These are phyloP conservation scores for Acipenser ruthenus DNA, from an alignment of 2,797 vertebrate genomes.

Conservation along the genomic window DNA sequence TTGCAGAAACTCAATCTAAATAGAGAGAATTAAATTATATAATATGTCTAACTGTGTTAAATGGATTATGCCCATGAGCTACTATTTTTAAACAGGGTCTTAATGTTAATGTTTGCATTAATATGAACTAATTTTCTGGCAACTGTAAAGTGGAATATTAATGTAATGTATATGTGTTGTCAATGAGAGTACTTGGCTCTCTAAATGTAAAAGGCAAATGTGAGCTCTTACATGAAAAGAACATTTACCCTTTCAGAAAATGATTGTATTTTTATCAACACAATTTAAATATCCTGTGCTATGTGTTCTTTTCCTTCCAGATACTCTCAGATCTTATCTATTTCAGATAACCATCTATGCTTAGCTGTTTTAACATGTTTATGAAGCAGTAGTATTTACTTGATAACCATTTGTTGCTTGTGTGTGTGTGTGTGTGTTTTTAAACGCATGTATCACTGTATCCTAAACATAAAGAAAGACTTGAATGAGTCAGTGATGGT, in stretches of 20 bases:
- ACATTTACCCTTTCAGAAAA: conserved; percentile 57
- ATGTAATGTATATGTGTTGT: conserved; percentile 57
- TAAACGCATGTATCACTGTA: too few relatives aligned
- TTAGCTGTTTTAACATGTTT: background rate
- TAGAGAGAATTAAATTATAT: conserved; percentile 42
- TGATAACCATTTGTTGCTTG: too few relatives aligned
- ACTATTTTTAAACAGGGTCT: conserved; percentile 47
- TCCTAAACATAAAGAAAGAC: too few relatives aligned
- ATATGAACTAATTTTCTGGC: conserved; percentile 63
- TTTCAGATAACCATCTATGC: background rate
- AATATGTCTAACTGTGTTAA: conserved; percentile 35
- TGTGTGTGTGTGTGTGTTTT: too few relatives aligned
- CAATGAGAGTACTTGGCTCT: conserved; percentile 55
- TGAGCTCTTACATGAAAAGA: conserved; percentile 57
- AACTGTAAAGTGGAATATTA: conserved; percentile 59
- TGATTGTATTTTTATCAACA: conserved; percentile 35
- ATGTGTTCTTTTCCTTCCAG: conserved; percentile 42
- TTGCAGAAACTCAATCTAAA: conserved; percentile 42
- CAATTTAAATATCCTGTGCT: conserved; percentile 1
- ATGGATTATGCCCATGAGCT: conserved; percentile 50
- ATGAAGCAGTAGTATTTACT: too few relatives aligned
- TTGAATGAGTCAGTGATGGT: too few relatives aligned
- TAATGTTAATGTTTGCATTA: conserved; percentile 61
- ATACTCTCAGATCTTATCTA: conserved; percentile 25
- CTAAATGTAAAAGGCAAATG: conserved; percentile 56